A percentile compares a stretch with the other conserved stretches of the same genome.
Conservation (phyloP, 2,888 invertebrate species). For the Drosophila fulvimacula region DNA sequence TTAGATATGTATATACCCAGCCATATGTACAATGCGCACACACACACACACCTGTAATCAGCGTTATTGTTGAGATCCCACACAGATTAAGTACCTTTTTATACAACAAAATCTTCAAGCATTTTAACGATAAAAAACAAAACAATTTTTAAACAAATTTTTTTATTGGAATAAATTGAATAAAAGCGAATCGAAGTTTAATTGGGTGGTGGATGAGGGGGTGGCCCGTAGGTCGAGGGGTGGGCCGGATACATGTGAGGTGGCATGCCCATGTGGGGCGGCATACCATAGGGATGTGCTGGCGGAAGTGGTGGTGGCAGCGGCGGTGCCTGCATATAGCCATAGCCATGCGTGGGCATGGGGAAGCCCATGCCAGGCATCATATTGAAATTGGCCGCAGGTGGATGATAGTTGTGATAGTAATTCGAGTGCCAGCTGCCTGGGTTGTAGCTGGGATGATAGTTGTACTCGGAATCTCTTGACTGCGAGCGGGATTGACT, state of each 20-base stretch:
- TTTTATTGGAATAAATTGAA: slow-evolving; percentile 56
- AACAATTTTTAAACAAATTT: slow-evolving; percentile 33
- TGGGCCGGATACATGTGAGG: slow-evolving; percentile 46
- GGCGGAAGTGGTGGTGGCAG: slow-evolving; percentile 31
- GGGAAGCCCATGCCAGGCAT: slow-evolving; percentile 58
- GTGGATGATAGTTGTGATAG: slow-evolving; percentile 69
- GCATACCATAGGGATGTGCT: slow-evolving; percentile 46
- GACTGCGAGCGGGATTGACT: slow-evolving; percentile 34
- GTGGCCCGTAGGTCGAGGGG: slow-evolving; percentile 33
- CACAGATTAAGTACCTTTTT: slow-evolving; percentile 74
- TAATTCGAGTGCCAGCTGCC: slow-evolving; percentile 84
- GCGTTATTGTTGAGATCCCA: slow-evolving; percentile 57
- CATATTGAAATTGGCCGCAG: slow-evolving; percentile 64
- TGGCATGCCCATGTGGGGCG: slow-evolving; percentile 21
- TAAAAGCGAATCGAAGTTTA: slow-evolving; percentile 2
- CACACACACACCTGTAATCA: slow-evolving; percentile 46
- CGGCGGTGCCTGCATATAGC: slow-evolving; percentile 49
- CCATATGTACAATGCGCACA: slow-evolving; percentile 48
- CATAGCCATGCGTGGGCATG: slow-evolving; percentile 56
- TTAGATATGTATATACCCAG: slow-evolving; percentile 17
- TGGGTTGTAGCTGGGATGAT: slow-evolving; percentile 74
- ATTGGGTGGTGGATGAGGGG: slow-evolving; percentile 35
- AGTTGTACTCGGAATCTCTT: slow-evolving; percentile 53
- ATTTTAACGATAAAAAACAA: slow-evolving; percentile 52
- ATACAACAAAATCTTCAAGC: slow-evolving; percentile 56